Evolutionary conservation across 2,888 invertebrate genomes (phyloP).

Genomic region (Odontomyia ornata): DNA sequence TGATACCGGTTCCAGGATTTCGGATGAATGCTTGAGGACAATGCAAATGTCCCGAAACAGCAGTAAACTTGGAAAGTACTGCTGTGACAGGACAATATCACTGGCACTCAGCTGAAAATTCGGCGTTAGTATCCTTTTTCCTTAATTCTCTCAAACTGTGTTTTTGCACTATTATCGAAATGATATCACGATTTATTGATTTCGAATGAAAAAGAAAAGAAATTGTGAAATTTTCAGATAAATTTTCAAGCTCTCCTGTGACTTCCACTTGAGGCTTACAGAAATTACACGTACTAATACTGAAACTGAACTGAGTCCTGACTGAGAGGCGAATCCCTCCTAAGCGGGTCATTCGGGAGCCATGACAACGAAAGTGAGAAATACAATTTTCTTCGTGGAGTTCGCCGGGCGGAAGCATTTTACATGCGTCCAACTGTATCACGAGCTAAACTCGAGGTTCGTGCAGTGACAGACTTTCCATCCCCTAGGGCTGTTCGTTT

Average conservation of each 20-base stretch:
- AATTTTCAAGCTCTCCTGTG: conserved; percentile 28
- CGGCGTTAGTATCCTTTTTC: conserved; percentile 1
- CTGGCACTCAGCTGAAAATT: conserved; percentile 68
- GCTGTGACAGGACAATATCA: conserved; percentile 99
- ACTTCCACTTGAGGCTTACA: conserved; percentile 36
- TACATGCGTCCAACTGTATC: neutral
- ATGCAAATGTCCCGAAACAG: conserved; percentile 89
- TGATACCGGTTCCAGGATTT: neutral
- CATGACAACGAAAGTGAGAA: conserved; percentile 59
- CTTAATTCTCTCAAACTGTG: neutral
- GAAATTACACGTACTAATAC: conserved; percentile 61
- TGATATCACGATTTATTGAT: neutral
- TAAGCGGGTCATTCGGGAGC: conserved; percentile 63
- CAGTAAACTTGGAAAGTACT: conserved; percentile 87
- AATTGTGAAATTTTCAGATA: neutral
- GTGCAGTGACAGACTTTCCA: conserved; percentile 34
- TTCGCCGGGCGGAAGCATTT: neutral
- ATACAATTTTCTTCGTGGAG: conserved; percentile 35
- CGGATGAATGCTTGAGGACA: conserved; percentile 41
- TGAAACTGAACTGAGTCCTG: conserved; percentile 63
- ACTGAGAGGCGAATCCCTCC: conserved; percentile 55
- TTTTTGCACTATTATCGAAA: neutral
- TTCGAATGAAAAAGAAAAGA: neutral
- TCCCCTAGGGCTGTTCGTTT: conserved; percentile 33
- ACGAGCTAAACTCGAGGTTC: conserved; percentile 7